Percentiles rank a stretch among this genome's conserved stretches.
Conservation (phyloP, 2,113 vertebrate genomes). For the Lutjanus erythropterus region DNA sequence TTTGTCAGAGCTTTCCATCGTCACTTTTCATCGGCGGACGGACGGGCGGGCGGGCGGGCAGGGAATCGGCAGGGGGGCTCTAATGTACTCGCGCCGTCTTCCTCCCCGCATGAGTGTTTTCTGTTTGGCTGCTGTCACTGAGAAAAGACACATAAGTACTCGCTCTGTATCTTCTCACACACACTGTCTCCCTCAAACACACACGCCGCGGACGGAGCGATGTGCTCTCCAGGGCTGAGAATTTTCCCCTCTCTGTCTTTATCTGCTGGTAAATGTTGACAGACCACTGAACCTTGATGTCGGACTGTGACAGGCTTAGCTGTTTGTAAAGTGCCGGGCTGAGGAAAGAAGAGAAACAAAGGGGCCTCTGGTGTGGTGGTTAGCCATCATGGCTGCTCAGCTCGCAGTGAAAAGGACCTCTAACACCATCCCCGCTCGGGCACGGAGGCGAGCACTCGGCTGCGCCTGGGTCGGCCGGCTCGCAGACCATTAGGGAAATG, state of each 20-base stretch:
- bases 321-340: conserved; percentile 84
- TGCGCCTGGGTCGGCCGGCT: conserved; percentile 47
- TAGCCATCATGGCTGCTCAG: conserved; percentile 76
- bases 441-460: conserved; percentile 37
- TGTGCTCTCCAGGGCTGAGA: conserved; percentile 88
- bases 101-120: conserved; percentile 90
- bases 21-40: conserved; percentile 86
- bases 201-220: conserved; percentile 37
- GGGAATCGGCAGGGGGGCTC: conserved; percentile 72
- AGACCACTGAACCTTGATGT: conserved; percentile 93
- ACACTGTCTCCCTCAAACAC: conserved; percentile 69
- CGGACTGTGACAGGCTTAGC: conserved; percentile 89
- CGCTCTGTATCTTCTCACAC: conserved; percentile 85
- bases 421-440: conserved; percentile 46
- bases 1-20: conserved; percentile 95
- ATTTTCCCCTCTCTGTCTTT: conserved; percentile 91
- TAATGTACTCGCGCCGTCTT: conserved; percentile 86
- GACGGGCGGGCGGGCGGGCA: conserved; percentile 42
- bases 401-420: conserved; percentile 63
- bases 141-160: conserved; percentile 92
- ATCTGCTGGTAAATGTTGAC: conserved; percentile 93
- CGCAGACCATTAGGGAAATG: conserved; percentile 72
- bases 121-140: conserved; percentile 92
- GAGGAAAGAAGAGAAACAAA: conserved; percentile 69
- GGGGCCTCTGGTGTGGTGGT: conserved; percentile 78